Evolutionary conservation across 92 coral and sea anemone genomes (phyloP).

Genomic region (Galaxea fascicularis): DNA sequence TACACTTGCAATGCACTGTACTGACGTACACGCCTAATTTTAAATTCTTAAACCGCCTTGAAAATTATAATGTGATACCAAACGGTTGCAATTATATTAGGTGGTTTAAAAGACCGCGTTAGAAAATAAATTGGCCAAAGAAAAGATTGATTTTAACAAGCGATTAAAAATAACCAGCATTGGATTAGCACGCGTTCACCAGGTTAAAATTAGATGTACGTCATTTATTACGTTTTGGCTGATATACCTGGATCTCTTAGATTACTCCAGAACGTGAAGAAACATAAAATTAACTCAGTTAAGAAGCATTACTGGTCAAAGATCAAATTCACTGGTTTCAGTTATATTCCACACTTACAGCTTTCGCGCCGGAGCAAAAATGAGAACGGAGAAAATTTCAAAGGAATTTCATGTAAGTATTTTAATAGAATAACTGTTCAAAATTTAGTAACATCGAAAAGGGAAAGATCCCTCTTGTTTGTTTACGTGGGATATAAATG

Average conservation of each 20-base stretch:
- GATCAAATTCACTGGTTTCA: not conserved
- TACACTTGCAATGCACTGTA: too few relatives aligned
- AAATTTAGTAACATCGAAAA: not conserved
- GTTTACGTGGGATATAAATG: not conserved
- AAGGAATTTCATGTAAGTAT: not conserved
- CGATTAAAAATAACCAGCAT: too few relatives aligned
- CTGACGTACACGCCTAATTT: too few relatives aligned
- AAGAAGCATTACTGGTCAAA: not conserved
- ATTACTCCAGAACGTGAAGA: not conserved
- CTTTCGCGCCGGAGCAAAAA: not conserved
- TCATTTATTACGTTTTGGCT: not conserved
- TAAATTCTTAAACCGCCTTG: too few relatives aligned
- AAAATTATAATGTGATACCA: too few relatives aligned
- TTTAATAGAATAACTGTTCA: not conserved
- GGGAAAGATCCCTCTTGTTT: not conserved
- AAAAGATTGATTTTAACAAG: too few relatives aligned
- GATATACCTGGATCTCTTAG: too few relatives aligned
- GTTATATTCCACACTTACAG: not conserved
- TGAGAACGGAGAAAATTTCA: not conserved
- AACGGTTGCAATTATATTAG: too few relatives aligned
- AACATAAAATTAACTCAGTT: not conserved
- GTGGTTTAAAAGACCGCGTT: too few relatives aligned
- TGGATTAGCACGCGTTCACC: too few relatives aligned
- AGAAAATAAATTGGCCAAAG: too few relatives aligned
- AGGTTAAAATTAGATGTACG: too few relatives aligned